Evolutionary conservation across 2,113 vertebrate genomes (phyloP).

Genomic region (Burhinus oedicnemus): DNA sequence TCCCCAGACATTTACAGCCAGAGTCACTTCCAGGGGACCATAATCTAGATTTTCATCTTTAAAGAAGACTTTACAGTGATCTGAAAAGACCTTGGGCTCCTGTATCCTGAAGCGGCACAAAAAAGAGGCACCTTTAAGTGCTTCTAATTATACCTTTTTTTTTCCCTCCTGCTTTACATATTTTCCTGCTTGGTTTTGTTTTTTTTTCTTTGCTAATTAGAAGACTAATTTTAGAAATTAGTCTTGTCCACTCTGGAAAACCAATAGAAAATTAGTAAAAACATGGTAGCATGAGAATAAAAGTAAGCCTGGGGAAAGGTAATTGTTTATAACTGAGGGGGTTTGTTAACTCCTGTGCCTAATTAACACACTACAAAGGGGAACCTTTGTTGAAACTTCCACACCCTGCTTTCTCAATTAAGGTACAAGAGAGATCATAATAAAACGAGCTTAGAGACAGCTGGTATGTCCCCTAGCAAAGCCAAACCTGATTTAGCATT

Average conservation of each 20-base stretch:
- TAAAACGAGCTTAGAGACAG: conserved; percentile 28
- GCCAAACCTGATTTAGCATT: conserved; percentile 16
- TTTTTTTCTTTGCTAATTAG: conserved; percentile 1
- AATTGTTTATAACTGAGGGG: conserved; percentile 46
- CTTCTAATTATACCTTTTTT: background rate
- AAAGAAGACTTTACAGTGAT: background rate
- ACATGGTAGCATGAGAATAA: conserved; percentile 10
- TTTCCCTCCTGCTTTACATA: background rate
- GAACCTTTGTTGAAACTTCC: conserved; percentile 51
- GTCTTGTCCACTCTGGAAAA: conserved; percentile 35
- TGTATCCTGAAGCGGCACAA: background rate
- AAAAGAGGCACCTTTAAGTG: background rate
- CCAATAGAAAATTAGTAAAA: conserved; percentile 41
- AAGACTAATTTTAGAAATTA: conserved; percentile 51
- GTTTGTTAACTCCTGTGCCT: conserved; percentile 54
- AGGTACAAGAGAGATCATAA: conserved; percentile 7
- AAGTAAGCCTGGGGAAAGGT: conserved; percentile 45
- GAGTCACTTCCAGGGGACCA: background rate
- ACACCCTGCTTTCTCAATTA: conserved; percentile 58
- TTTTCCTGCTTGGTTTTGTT: background rate
- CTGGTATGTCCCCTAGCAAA: conserved; percentile 27
- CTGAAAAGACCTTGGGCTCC: background rate
- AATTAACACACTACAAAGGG: conserved; percentile 59
- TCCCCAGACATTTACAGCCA: background rate
- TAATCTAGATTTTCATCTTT: background rate